Evolutionary conservation across 37 sponge, comb jelly and placozoan species (phyloP), one percentile per base, ranked within the genome.

Genomic region (Crambe crambe): DNA sequence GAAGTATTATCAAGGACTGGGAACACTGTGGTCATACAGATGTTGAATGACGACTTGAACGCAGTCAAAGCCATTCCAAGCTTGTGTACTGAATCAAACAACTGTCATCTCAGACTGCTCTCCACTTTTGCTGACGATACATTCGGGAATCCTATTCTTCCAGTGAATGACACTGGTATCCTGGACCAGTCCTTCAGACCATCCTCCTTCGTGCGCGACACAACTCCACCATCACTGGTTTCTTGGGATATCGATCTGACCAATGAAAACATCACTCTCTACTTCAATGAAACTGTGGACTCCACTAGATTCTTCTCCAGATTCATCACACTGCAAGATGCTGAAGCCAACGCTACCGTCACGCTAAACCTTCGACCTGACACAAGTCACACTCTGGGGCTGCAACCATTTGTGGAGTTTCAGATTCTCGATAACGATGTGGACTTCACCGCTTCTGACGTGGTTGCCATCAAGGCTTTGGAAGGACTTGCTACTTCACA

Each of bases 281-380:
- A 75, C 41, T 96, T 96, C 57, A 76, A 81, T 69, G 97, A 96
- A 58, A 87, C 90, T 18, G 89, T 96, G 3, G 82, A 85, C 26
- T 78, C 70, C 41, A 80, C 82, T 23, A 38, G 61, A 20, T 93
- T 96, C 51, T 37, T 76, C 39, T 68, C 86, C 3, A 40, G 71
- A 10, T 71, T 59, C 44, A 90, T 94, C 62, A 85, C 91, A 0
- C 44, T 94, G 43, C 89, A 85, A 27, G 83, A 87, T 73, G 75
- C 79, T 32, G 42, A 30, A 25, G n/a, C 38, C 23, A 94, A 94
- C 76, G 54, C 81, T 10, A 85, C 86, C 39, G 54, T 63, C 22
- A 64, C 56, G 23, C 47, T 92, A 34, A 39, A 25, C 9, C 88
- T 96, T 26, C 47, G 77, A 21, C 77, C 80, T 72, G 77, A 84